Evolutionary conservation across 2,113 vertebrate species (phyloP), one percentile per base, ranked within the genome.

Genomic region (Ceuthmochares aereus): DNA sequence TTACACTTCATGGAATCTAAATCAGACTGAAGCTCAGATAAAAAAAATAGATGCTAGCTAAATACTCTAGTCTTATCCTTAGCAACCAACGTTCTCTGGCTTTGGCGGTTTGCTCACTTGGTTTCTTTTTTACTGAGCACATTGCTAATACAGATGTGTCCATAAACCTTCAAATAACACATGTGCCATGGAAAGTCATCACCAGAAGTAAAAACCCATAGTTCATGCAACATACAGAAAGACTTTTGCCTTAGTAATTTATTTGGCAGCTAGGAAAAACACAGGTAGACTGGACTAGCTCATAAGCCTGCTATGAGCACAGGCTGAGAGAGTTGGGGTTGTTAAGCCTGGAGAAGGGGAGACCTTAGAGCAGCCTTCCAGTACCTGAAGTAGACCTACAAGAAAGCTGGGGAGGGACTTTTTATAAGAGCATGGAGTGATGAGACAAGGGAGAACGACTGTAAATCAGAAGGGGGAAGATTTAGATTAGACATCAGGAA

Each of bases 1-100:
- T 5, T 3, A 6, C 7, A 20, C 47, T 30, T 42, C 16, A 1
- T 0, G 9, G 6, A 84, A 75, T n/a, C 17, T 25, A 30, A 3
- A 64, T 13, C 43, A 1, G 2, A 21, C 21, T n/a, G 37, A 14
- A 84, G 23, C 59, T 66, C 78, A 22, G 8, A 34, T 0, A 32
- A 79, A 76, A 4, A 4, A 42, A 3, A 17, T 36, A 32, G 16
- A 27, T 26, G 23, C 34, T 19, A 7, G 14, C 8, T 26, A 43
- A 26, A 64, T 6, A 23, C 37, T n/a, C 32, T 32, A 27, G 51
- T 29, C 69, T 36, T 64, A 52, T 32, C 52, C 43, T 56, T 23
- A 62, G 23, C 42, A 74, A 63, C 47, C 43, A 66, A 14, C 1
- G 11, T 15, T 25, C n/a, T 70, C 34, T 37, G 42, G 7, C 19